Conservation (phyloP, 2,888 invertebrate species). For the Sialis lutaria region DNA sequence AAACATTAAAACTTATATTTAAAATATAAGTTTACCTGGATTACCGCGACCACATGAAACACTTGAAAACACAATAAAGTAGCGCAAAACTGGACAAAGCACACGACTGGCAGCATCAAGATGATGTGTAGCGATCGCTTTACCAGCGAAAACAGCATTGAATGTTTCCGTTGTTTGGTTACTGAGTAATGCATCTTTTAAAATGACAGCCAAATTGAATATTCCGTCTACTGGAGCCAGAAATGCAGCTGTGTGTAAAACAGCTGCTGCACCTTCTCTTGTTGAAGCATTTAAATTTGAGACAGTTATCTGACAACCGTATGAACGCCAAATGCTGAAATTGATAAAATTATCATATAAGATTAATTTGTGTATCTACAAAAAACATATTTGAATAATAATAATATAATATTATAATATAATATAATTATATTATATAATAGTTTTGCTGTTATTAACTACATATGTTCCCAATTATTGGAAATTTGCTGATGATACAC, state of each 20-base stretch:
- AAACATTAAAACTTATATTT: too few relatives aligned
- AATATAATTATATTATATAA: too few relatives aligned
- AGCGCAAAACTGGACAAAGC: constrained; percentile 36
- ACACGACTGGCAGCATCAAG: constrained; percentile 49
- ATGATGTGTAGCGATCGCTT: constrained; percentile 63
- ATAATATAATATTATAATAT: too few relatives aligned
- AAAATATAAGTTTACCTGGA: constrained; percentile 21
- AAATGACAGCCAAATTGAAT: constrained; percentile 75
- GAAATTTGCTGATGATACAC: too few relatives aligned
- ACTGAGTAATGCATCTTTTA: constrained; percentile 57
- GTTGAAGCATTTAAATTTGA: constrained; percentile 56
- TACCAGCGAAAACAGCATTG: constrained; percentile 50
- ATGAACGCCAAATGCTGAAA: constrained; percentile 46
- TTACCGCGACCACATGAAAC: constrained; percentile 85
- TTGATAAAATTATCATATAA: too few relatives aligned
- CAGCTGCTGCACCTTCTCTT: constrained; percentile 45
- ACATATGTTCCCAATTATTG: too few relatives aligned
- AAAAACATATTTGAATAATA: too few relatives aligned
- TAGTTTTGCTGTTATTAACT: too few relatives aligned
- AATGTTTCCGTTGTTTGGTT: constrained; percentile 59
- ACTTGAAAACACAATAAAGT: constrained; percentile 84
- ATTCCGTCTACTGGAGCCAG: constrained; percentile 64
- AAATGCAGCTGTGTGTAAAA: constrained; percentile 43
- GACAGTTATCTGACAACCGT: constrained; percentile 49
- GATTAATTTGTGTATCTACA: too few relatives aligned